phyloP scores from a whole-genome alignment of 30 jellyfish, hydroid and myxozoan genomes.

The Pelagia noctiluca region DNA sequence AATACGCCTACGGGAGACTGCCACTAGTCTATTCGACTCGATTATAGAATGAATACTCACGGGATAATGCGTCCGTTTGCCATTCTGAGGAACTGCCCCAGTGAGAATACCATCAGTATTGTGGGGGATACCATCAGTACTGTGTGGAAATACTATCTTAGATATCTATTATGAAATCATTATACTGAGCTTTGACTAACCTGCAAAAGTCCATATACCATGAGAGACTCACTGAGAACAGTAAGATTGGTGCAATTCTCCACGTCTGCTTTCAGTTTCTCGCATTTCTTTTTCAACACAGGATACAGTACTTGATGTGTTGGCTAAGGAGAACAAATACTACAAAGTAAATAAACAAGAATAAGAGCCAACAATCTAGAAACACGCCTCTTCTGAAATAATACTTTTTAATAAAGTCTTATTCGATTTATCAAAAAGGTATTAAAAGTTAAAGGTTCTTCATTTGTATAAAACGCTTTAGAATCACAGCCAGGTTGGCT shows the following conservation, averaged over 20 bases:
- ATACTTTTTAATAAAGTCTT: too few relatives aligned
- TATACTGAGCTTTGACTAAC: neutral
- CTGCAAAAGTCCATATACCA: constrained; percentile 53
- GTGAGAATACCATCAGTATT: neutral
- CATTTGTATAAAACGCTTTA: neutral
- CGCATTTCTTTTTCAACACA: constrained; percentile 21
- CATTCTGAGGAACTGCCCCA: neutral
- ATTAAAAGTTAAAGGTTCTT: neutral
- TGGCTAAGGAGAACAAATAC: constrained; percentile 19
- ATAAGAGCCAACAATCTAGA: too few relatives aligned
- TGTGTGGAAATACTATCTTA: neutral
- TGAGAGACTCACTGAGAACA: constrained; percentile 27
- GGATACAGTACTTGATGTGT: constrained; percentile 65
- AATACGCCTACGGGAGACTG: neutral
- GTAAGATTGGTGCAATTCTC: constrained; percentile 15
- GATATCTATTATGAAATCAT: too few relatives aligned
- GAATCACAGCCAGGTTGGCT: neutral
- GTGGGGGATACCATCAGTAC: neutral
- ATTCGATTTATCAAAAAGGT: too few relatives aligned
- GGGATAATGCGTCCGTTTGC: neutral
- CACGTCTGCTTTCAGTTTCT: constrained; percentile 18
- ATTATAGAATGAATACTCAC: neutral
- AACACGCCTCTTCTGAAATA: too few relatives aligned
- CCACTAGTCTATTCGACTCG: neutral
- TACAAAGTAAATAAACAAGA: neutral